phyloP scores from a whole-genome alignment of 1,140 invertebrate genomes.

The Microplitis demolitor region DNA sequence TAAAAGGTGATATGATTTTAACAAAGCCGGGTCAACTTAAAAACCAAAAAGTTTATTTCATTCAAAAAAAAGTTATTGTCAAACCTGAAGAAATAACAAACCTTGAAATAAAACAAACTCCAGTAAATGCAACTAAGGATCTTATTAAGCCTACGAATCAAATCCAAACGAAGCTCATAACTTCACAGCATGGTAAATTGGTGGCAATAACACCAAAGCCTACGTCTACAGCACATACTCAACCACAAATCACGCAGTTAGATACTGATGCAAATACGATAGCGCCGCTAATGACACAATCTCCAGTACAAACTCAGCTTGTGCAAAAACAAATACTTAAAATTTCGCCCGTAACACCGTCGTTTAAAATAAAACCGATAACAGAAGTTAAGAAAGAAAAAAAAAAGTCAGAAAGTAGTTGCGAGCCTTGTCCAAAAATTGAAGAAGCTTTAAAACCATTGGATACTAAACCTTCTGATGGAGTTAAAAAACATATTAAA shows the following conservation, averaged over 20 bases:
- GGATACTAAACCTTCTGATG: constrained; percentile 43
- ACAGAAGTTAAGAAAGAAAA: constrained; percentile 52
- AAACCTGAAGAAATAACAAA: constrained; percentile 49
- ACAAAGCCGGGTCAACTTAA: constrained; percentile 53
- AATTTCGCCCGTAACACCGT: neutral
- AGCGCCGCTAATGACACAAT: neutral
- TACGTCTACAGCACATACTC: neutral
- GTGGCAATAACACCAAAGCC: constrained; percentile 34
- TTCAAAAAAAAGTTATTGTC: constrained; percentile 53
- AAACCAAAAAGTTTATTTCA: constrained; percentile 50
- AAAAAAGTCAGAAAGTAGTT: constrained; percentile 44
- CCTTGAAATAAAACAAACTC: constrained; percentile 42
- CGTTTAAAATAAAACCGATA: constrained; percentile 41
- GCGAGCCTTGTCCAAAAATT: constrained; percentile 33
- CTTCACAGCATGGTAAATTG: constrained; percentile 46
- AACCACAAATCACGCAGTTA: constrained; percentile 9
- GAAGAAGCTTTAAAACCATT: constrained; percentile 39
- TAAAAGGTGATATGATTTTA: constrained; percentile 57
- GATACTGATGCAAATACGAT: neutral
- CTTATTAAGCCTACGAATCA: constrained; percentile 39
- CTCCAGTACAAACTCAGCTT: neutral
- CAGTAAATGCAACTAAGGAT: constrained; percentile 43
- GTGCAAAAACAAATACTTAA: constrained; percentile 15
- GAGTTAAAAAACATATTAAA: constrained; percentile 63
- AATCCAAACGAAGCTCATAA: constrained; percentile 37